These are phyloP conservation scores for Antigone vipio DNA, from an alignment of 2,113 vertebrate species.

Conservation along the genomic window DNA sequence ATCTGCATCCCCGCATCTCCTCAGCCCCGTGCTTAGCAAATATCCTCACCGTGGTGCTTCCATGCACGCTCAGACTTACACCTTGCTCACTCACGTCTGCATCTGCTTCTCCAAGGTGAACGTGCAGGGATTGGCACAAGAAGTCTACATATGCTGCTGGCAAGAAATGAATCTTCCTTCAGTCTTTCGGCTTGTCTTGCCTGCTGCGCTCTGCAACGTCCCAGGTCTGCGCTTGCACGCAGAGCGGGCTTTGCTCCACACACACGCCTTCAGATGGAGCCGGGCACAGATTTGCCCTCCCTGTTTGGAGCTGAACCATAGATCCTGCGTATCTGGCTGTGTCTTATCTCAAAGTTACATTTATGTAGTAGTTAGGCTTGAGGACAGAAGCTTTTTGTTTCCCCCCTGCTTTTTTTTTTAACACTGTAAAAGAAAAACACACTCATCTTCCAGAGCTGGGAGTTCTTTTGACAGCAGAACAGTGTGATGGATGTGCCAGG, in stretches of 20 bases:
- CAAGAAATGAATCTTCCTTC: neutral
- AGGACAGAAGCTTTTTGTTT: neutral
- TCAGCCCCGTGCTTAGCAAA: neutral
- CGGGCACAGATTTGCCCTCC: neutral
- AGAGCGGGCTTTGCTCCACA: neutral
- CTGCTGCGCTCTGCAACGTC: neutral
- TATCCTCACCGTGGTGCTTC: neutral
- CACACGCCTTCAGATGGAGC: neutral
- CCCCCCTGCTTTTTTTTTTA: neutral
- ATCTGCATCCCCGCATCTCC: neutral
- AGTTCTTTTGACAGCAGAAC: conserved; percentile 41
- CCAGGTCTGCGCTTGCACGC: neutral
- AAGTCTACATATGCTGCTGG: neutral
- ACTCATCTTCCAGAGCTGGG: conserved; percentile 31
- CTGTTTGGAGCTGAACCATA: neutral
- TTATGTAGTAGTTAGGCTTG: neutral
- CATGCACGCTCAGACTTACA: neutral
- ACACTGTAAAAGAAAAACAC: conserved; percentile 25
- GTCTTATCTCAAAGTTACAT: neutral
- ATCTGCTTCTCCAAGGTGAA: neutral
- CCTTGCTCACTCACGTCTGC: neutral
- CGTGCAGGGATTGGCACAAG: neutral
- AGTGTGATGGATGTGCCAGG: conserved; percentile 53
- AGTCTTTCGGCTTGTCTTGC: neutral
- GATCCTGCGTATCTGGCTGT: neutral